Base-by-base conservation (phyloP, 2,113 vertebrate species). In the Orycteropus afer region DNA sequence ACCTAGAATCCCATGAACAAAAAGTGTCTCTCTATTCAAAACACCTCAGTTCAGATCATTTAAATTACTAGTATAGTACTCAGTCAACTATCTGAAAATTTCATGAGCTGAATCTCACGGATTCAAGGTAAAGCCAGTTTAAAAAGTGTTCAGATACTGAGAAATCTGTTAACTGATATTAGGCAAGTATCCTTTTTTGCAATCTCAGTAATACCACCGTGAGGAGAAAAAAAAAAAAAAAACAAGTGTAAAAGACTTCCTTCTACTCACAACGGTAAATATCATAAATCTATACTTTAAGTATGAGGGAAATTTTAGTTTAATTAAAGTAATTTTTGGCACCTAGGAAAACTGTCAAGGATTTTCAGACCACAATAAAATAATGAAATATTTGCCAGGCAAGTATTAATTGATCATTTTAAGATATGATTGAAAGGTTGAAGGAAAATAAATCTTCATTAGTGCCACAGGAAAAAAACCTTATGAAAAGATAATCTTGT, bases 111-210 rank as follows among this genome's bases (percentile, higher is more conserved):
- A 92, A 95, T 97, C 91, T 97, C 96, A 97, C 59, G 97, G 96
- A 95, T 89, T 95, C 94, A 97, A 98, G 80, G 84, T 67, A 97
- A 88, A 97, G 95, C 47, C 97, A 97, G 97, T 98, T 98, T 97
- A 94, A 97, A 97, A 97, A 98, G 90, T 42, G 87, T 74, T 94
- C 69, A 91, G 51, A 95, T 95, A 98, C 96, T 95, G 96, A 96
- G 97, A 98, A 98, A 98, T 98, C 98, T 98, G 97, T 98, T 98
- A 98, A 98, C 98, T 97, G 98, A 96, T 97, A 98, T 98, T 98
- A 98, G 95, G 98, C 98, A 98, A 99, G 97, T 97, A 98, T 98
- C 98, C 97, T 98, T 98, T 98, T 98, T 98, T 98, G 98, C 97
- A 99, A 98, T 98, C 98, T 98, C 98, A 93, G 97, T 96, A 90